Evolutionary conservation across 2,797 vertebrate species (phyloP).

Genomic region (Bradypodion ventrale): DNA sequence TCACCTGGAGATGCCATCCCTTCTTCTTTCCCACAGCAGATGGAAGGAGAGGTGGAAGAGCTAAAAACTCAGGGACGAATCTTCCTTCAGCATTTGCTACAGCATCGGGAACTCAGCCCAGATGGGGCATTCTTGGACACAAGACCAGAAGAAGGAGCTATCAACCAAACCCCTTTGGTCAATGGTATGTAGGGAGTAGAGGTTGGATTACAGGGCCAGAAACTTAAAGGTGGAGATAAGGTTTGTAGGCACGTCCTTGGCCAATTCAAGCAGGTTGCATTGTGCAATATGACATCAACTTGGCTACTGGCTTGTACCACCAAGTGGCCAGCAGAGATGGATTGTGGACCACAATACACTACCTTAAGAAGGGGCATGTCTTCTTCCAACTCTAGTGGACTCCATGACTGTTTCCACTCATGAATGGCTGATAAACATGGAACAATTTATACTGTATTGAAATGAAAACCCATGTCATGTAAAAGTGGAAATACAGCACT

Average conservation of each 20-base stretch:
- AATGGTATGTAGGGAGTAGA: slow-evolving; percentile 11
- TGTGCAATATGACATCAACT: background rate
- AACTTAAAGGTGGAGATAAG: background rate
- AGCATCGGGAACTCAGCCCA: slow-evolving; percentile 72
- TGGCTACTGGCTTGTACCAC: background rate
- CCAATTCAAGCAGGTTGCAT: too few species aligned
- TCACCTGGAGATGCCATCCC: too few species aligned
- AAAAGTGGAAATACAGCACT: background rate
- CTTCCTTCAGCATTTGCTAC: slow-evolving; percentile 76
- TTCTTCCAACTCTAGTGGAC: too few species aligned
- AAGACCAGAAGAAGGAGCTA: background rate
- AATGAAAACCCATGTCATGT: background rate
- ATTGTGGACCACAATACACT: too few species aligned
- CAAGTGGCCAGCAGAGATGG: background rate
- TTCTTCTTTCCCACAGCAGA: slow-evolving; percentile 60
- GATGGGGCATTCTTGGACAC: background rate
- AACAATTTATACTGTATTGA: background rate
- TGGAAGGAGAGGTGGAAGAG: slow-evolving; percentile 71
- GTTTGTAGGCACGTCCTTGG: too few species aligned
- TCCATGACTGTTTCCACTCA: too few species aligned
- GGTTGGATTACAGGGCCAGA: background rate
- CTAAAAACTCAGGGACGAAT: slow-evolving; percentile 76
- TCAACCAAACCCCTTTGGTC: fast-evolving
- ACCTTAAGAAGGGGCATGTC: too few species aligned
- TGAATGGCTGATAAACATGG: too few species aligned